These are phyloP conservation scores for Aviceda subcristata DNA, from an alignment of 2,113 vertebrate genomes.

Conservation along the genomic window DNA sequence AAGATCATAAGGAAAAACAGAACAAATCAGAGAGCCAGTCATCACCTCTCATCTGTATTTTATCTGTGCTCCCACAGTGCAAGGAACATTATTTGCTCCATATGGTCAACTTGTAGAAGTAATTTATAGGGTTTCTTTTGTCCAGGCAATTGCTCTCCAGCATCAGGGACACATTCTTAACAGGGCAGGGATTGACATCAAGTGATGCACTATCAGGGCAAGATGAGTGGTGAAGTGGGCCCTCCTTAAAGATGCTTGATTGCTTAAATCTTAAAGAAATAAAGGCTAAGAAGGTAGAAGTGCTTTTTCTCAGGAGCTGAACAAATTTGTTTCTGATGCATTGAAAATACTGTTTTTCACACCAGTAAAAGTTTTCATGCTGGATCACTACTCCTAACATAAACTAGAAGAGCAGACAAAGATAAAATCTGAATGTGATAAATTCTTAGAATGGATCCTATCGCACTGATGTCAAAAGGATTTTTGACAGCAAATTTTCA, in stretches of 20 bases:
- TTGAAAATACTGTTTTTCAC: background rate
- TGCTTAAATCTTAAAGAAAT: background rate
- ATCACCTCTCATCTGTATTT: background rate
- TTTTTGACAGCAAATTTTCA: background rate
- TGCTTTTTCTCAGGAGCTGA: background rate
- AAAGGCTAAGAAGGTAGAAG: background rate
- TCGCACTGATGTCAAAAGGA: background rate
- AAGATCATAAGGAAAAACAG: background rate
- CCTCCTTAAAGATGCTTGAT: background rate
- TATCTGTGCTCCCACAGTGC: background rate
- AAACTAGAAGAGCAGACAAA: background rate
- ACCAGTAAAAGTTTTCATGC: background rate
- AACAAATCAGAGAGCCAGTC: background rate
- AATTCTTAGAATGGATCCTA: background rate
- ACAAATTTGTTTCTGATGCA: background rate
- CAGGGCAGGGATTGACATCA: background rate
- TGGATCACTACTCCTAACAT: background rate
- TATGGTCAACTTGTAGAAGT: background rate
- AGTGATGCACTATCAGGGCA: background rate
- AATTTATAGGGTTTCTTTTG: background rate
- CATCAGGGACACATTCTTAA: background rate
- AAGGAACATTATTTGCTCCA: background rate
- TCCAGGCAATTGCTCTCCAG: background rate
- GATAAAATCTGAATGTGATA: background rate
- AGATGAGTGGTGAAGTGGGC: background rate